These are phyloP conservation scores for Drosophila mercatorum DNA, from an alignment of 2,888 invertebrate genomes.

Conservation along the genomic window DNA sequence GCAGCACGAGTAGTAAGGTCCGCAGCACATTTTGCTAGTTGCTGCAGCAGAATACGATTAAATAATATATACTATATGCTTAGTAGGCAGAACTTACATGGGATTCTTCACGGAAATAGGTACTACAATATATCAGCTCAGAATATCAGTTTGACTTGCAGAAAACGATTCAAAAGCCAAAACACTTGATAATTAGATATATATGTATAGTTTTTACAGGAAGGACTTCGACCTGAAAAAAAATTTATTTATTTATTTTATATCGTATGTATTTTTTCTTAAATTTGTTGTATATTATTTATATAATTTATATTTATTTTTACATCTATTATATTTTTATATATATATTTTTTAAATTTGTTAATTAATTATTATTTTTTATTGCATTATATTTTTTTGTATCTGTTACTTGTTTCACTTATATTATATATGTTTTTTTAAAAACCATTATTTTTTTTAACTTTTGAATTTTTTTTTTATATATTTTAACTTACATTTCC, in stretches of 20 bases:
- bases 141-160: not conserved
- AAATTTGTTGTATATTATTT: too few species aligned
- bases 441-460: too few species aligned
- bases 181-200: not conserved
- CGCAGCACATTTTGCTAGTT: constrained; percentile 11
- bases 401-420: too few species aligned
- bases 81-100: not conserved
- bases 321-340: too few species aligned
- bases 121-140: not conserved
- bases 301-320: too few species aligned
- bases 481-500: not conserved
- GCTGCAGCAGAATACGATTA: not conserved
- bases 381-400: too few species aligned
- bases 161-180: not conserved
- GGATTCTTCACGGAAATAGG: constrained; percentile 7
- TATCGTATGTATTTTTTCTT: too few species aligned
- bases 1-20: constrained; percentile 9
- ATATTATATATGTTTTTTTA: too few species aligned
- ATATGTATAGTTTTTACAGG: constrained; percentile 1
- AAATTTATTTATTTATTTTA: too few species aligned
- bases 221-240: constrained; percentile 1
- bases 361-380: too few species aligned
- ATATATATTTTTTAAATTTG: too few species aligned
- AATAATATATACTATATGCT: not conserved
- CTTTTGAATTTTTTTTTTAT: too few species aligned